Conservation (phyloP, 2,797 vertebrate genomes). For the Microctenopoma steveboyesi region DNA sequence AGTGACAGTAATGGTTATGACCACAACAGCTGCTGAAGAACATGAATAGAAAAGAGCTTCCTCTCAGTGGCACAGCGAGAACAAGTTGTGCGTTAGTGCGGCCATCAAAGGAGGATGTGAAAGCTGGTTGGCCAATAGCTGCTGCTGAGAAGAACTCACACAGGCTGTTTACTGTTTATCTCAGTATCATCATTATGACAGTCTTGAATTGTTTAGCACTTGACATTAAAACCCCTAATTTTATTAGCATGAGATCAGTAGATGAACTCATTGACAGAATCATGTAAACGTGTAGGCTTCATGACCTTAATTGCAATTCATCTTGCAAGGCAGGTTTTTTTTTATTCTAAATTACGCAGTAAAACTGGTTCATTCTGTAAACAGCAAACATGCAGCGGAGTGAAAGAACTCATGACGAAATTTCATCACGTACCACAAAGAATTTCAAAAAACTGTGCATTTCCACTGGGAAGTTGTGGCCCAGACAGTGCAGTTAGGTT, state of each 20-base stretch:
- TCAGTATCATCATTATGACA: not conserved
- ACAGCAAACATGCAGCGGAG: not conserved
- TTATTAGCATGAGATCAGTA: slow-evolving; percentile 3
- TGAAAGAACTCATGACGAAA: slow-evolving; percentile 1
- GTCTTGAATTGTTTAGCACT: not conserved
- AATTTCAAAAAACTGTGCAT: slow-evolving; percentile 3
- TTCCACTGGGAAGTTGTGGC: not conserved
- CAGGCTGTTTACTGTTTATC: slow-evolving; percentile 1
- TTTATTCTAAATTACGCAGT: not conserved
- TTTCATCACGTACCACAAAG: not conserved
- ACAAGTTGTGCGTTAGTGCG: slow-evolving; percentile 27
- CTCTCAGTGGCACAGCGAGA: slow-evolving; percentile 56
- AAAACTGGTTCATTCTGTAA: not conserved
- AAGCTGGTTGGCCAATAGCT: slow-evolving; percentile 43
- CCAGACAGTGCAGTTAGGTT: not conserved
- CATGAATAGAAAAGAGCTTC: slow-evolving; percentile 44
- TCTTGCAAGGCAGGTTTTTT: slow-evolving; percentile 1
- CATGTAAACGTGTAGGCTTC: not conserved
- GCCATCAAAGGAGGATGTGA: slow-evolving; percentile 58
- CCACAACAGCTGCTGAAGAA: slow-evolving; percentile 14
- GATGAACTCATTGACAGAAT: not conserved
- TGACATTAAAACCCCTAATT: slow-evolving; percentile 2
- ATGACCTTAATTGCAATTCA: not conserved
- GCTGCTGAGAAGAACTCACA: slow-evolving; percentile 25
- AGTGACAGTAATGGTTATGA: not conserved